Conservation (phyloP, 2,113 vertebrate genomes). For the Acrocephalus arundinaceus region DNA sequence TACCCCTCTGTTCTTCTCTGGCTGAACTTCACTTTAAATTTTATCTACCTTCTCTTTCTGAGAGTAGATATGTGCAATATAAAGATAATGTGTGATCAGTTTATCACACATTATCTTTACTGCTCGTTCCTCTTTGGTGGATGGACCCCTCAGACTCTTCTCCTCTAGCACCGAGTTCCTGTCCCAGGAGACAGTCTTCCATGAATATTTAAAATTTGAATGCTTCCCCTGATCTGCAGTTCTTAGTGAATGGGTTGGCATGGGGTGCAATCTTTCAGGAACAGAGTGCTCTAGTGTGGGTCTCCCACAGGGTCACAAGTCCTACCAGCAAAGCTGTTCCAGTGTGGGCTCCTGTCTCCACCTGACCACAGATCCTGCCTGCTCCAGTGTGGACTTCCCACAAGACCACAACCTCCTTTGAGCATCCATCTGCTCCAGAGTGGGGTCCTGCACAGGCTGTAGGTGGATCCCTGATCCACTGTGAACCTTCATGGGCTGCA, state of each 20-base stretch:
- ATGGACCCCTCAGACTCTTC: background rate
- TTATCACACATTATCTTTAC: background rate
- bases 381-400: background rate
- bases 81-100: background rate
- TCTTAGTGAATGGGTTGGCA: background rate
- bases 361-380: background rate
- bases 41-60: background rate
- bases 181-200: background rate
- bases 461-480: background rate
- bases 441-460: background rate
- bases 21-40: background rate
- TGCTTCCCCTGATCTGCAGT: background rate
- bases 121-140: background rate
- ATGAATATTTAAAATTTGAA: background rate
- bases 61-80: background rate
- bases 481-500: background rate
- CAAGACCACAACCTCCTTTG: background rate
- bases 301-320: background rate
- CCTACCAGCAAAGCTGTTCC: background rate
- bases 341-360: background rate
- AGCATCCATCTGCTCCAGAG: background rate
- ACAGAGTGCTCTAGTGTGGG: background rate
- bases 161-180: background rate
- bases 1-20: fast-evolving
- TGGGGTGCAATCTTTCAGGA: background rate